Base-by-base conservation (phyloP, 2,888 invertebrate genomes). In the Phortica okadai region DNA sequence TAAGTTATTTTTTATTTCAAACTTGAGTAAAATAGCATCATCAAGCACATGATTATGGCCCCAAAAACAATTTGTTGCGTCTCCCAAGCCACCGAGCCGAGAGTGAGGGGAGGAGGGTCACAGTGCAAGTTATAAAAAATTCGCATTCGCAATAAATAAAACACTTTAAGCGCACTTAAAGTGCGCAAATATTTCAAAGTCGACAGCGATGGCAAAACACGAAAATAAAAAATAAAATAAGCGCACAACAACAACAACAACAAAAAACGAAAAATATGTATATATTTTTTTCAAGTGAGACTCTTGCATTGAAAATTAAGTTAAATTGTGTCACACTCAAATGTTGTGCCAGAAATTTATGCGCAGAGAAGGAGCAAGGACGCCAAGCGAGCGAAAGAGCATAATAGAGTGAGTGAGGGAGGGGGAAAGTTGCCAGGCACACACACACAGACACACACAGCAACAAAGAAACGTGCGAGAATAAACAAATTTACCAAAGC, bases 301-400 rank as follows among this genome's bases (percentile, higher is more conserved):
- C 78, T 77, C 73, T 79, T 85, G 80, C 82, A 84, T 81, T 79
- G 82, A 78, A 86, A 88, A 88, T 88, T 88, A 88, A 89, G 83
- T 87, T 87, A 89, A 89, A 89, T 88, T 89, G 85, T 88, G 89
- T 88, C 89, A 89, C 88, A 87, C 86, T 88, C 89, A 87, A 88
- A 88, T 84, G 89, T 85, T 84, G 84, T 77, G 79, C 84, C 84
- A 86, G 87, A 86, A 86, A 87, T 87, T 86, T 77, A 78, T 77
- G 83, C 87, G 80, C 78, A 81, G 82, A 87, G 80, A 82, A 50
- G 50, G 50, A 50, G 4, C 50, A 50, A 50, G 50, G 50, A 50
- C 50, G 14, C 50, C 8, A 62, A 73, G n/a, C 58, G 62, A 16
- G 62, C 25, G 45, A 45, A 44, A 11, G 8, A 8, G 41, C 41